These are phyloP conservation scores for Limenitis camilla DNA, from an alignment of 2,888 invertebrate species.

Conservation along the genomic window DNA sequence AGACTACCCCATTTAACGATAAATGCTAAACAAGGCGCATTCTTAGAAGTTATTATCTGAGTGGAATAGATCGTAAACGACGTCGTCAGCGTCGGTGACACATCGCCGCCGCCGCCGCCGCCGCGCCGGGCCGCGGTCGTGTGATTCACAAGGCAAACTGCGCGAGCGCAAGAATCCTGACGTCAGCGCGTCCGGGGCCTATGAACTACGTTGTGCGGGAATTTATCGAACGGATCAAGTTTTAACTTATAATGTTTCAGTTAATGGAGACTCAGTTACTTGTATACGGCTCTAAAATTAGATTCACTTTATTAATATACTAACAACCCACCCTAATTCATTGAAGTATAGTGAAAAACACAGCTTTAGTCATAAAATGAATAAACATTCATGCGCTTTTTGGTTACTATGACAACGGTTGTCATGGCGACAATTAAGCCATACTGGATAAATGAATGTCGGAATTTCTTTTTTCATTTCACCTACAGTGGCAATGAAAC, in stretches of 20 bases:
- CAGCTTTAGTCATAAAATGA: no score
- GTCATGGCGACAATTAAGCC: no score
- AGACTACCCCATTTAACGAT: neutral
- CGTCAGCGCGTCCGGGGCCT: conserved; percentile 61
- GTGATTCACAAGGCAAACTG: conserved; percentile 56
- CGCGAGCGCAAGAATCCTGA: conserved; percentile 59
- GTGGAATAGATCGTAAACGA: conserved; percentile 39
- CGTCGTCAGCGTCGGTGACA: conserved; percentile 44
- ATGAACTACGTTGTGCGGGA: conserved; percentile 31
- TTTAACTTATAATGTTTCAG: neutral
- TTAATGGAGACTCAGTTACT: neutral
- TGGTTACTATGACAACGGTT: no score
- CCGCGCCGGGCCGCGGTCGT: conserved; percentile 60
- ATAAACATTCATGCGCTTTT: no score
- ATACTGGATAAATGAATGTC: no score
- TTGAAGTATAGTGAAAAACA: no score
- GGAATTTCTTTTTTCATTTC: no score
- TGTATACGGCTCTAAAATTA: no score
- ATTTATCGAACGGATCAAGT: conserved; percentile 19
- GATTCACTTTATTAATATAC: no score
- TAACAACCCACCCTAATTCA: no score
- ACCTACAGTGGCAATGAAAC: no score
- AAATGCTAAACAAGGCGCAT: conserved; percentile 18
- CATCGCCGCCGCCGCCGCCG: conserved; percentile 43
- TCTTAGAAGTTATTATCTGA: conserved; percentile 45